Percentiles rank a stretch among this genome's conserved stretches.
Conservation (phyloP, 2,888 invertebrate genomes). For the Hyposoter didymator region DNA sequence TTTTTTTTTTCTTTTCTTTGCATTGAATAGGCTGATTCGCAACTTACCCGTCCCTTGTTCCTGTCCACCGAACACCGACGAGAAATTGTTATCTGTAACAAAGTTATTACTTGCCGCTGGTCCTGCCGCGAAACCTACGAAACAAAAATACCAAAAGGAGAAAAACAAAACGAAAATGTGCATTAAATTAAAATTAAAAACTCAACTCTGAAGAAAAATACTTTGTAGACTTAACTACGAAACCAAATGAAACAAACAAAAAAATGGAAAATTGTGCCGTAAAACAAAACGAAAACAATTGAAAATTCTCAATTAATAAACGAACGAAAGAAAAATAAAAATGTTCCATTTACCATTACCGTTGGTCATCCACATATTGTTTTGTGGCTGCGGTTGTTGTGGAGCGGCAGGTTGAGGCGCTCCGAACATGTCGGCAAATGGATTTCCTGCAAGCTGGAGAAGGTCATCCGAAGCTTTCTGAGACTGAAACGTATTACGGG, state of each 20-base stretch:
- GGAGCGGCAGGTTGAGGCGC: conserved; percentile 81
- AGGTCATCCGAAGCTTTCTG: conserved; percentile 94
- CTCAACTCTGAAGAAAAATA: not conserved
- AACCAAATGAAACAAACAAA: conserved; percentile 6
- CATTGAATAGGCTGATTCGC: not conserved
- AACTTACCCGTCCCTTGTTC: conserved; percentile 82
- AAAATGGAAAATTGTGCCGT: not conserved
- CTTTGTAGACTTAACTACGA: too few relatives aligned
- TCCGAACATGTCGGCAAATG: conserved; percentile 94
- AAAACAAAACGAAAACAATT: conserved; percentile 30
- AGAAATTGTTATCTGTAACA: conserved; percentile 95
- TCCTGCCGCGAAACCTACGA: conserved; percentile 83
- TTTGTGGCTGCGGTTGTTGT: conserved; percentile 79
- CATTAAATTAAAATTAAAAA: not conserved
- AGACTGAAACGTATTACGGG: conserved; percentile 73
- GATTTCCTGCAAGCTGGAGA: conserved; percentile 93
- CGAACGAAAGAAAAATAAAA: conserved; percentile 42
- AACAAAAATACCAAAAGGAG: conserved; percentile 61
- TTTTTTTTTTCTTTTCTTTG: not conserved
- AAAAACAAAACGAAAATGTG: conserved; percentile 11
- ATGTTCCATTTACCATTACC: conserved; percentile 84
- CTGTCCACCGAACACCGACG: conserved; percentile 92
- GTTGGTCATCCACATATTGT: conserved; percentile 86
- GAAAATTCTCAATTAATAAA: conserved; percentile 56
- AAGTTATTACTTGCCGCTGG: conserved; percentile 87